A percentile compares a stretch with the other conserved stretches of the same genome.
Evolutionary conservation across 1,140 invertebrate genomes (phyloP).

Genomic region (Drosophila truncata): DNA sequence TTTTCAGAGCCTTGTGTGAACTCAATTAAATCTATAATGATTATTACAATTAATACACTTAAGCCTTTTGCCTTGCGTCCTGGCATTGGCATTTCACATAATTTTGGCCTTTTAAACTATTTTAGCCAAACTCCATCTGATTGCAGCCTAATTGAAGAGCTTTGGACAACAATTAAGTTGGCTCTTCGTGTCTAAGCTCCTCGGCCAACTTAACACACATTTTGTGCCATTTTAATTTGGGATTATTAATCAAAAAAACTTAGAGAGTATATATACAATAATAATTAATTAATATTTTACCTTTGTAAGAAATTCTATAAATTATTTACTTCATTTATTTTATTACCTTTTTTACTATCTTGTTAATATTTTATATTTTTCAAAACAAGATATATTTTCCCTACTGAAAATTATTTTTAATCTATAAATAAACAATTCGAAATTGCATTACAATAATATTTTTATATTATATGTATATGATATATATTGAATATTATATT

Average conservation of each 20-base stretch:
- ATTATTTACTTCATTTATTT: too few species aligned
- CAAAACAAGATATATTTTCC: too few species aligned
- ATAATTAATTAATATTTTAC: too few species aligned
- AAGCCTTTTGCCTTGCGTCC: neutral
- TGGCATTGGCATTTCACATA: neutral
- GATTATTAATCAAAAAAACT: neutral
- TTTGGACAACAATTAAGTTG: neutral
- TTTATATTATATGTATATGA: too few species aligned
- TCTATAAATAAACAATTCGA: too few species aligned
- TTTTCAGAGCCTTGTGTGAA: neutral
- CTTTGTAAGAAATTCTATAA: too few species aligned
- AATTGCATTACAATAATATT: too few species aligned
- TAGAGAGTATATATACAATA: neutral
- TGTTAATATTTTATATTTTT: too few species aligned
- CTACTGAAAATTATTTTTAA: too few species aligned
- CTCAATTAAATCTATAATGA: conserved; percentile 1
- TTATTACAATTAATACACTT: conserved; percentile 3
- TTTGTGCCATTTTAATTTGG: too few species aligned
- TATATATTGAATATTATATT: too few species aligned
- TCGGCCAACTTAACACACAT: neutral
- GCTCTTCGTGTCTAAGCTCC: neutral
- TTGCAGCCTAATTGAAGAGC: conserved; percentile 2
- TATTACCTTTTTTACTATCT: too few species aligned
- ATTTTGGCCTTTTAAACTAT: neutral
- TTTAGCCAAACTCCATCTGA: neutral